Evolutionary conservation across 2,888 invertebrate genomes (phyloP).

Genomic region (Chrysolina oricalcia): DNA sequence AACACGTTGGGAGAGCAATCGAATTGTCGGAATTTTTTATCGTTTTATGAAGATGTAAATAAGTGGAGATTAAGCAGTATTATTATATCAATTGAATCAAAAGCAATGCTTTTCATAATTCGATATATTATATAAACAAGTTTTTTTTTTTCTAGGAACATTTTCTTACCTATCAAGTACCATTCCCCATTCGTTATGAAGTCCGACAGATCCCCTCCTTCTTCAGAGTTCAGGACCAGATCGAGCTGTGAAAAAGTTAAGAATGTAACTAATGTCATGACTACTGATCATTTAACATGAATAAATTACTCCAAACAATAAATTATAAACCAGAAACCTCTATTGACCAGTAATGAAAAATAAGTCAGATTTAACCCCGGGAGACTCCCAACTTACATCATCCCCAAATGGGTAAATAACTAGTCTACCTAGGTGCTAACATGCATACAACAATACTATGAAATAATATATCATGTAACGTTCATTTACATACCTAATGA

Average conservation of each 20-base stretch:
- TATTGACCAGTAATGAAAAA: background rate
- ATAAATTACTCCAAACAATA: background rate
- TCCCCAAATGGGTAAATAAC: slow-evolving; percentile 1
- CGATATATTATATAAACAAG: too few species aligned
- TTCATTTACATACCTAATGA: slow-evolving; percentile 1
- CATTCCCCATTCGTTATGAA: slow-evolving; percentile 99
- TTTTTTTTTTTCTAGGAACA: background rate
- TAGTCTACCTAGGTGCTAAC: background rate
- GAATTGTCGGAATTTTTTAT: too few species aligned
- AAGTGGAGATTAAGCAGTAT: too few species aligned
- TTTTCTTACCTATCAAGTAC: slow-evolving; percentile 94
- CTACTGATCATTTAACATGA: background rate
- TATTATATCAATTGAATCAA: too few species aligned
- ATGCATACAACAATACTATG: slow-evolving; percentile 2
- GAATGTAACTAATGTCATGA: slow-evolving; percentile 1
- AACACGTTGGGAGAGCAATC: too few species aligned
- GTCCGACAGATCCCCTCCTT: slow-evolving; percentile 95
- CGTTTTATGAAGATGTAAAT: too few species aligned
- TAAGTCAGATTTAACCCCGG: background rate
- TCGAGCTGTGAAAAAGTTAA: slow-evolving; percentile 84
- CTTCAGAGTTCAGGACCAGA: slow-evolving; percentile 94
- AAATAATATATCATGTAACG: background rate
- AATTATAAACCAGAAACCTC: background rate
- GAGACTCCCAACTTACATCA: slow-evolving; percentile 14
- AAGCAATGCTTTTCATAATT: too few species aligned